Evolutionary conservation across 1,140 invertebrate genomes (phyloP), one percentile per base, ranked within the genome.

Genomic region (Philotrypesis tridentata): DNA sequence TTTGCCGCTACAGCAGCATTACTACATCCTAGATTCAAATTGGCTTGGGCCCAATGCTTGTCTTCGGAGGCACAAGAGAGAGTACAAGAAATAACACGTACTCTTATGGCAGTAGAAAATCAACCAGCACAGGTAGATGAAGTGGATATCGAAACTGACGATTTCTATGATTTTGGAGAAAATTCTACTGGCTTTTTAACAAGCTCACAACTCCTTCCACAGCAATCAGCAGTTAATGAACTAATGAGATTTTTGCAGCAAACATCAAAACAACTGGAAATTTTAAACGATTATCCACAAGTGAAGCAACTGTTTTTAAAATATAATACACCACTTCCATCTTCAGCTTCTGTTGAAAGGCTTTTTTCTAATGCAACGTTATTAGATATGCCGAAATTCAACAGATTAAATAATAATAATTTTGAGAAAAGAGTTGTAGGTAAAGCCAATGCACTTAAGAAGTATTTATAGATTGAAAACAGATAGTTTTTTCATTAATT

Each of bases 21-120:
- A 43, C 31, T 74, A 2, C 80, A 86, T 75, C 85, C 84, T 14
- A 70, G 80, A 81, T 85, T 86, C 14, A 86, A 86, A 76, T n/a
- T 40, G 25, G 23, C 70, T 27, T 86, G 84, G 85, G 60, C 83
- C 1, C 27, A 6, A 73, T 85, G 80, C 23, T 73, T 85, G 0
- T 27, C 2, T 70, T 5, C 2, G 0, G 71, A 74, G 1, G 55
- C 40, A 2, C 73, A 83, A 72, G 29, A 75, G 0, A 80, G 82
- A 61, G 37, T 84, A 3, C 27, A 72, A 61, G 11, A 71, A 27
- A 23, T 80, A 12, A 67, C 21, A 9, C 23, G 25, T 40, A 43
- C 14, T 21, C 4, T 37, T 65, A 63, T 61, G n/a, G 72, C 25
- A 77, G n/a, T n/a, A 33, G 1, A 61, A 61, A 25, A 33, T 80